phyloP scores from a whole-genome alignment of 2,797 vertebrate genomes.

The Florisuga fusca region DNA sequence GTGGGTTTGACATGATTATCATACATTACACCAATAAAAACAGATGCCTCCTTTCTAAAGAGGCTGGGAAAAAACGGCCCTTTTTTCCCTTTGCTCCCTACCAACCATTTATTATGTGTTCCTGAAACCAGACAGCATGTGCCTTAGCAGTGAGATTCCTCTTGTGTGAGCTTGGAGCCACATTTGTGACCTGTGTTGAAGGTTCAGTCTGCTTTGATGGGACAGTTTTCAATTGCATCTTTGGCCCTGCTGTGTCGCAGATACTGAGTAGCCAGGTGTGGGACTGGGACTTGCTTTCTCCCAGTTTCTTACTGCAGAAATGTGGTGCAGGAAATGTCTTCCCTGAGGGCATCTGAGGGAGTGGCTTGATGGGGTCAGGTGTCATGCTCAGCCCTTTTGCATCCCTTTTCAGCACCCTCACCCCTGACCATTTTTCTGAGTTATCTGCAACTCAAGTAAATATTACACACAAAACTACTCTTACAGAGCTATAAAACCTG shows the following conservation, averaged over 20 bases:
- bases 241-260: neutral
- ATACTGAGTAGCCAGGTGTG: neutral
- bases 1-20: neutral
- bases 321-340: neutral
- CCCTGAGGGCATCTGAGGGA: constrained; percentile 7
- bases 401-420: neutral
- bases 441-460: constrained; percentile 62
- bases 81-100: neutral
- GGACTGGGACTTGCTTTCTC: neutral
- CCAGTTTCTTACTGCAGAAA: neutral
- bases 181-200: neutral
- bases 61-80: fast-evolving
- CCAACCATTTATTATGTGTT: neutral
- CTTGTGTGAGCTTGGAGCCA: neutral
- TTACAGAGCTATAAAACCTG: constrained; percentile 66
- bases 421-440: neutral
- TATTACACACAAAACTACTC: constrained; percentile 55
- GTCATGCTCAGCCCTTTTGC: neutral
- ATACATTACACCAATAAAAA: no score
- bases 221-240: neutral
- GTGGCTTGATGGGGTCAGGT: neutral
- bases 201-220: neutral
- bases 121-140: neutral
- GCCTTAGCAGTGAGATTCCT: neutral
- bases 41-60: neutral